Base-by-base conservation (phyloP, 2,113 vertebrate genomes). In the Columba livia region DNA sequence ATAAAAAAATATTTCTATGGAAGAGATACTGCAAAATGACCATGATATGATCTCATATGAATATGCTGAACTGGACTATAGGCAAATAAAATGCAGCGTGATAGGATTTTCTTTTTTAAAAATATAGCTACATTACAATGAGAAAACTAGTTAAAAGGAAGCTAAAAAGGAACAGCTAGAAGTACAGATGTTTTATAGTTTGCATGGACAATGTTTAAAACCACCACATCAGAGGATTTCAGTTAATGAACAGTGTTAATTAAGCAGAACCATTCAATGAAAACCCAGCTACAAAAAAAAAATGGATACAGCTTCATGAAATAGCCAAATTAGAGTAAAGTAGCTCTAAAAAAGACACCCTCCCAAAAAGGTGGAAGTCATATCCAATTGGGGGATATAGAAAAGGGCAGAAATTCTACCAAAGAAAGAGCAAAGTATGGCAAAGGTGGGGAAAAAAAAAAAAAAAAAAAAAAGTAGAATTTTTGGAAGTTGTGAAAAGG, bases 201-300 rank as follows among this genome's bases (percentile, higher is more conserved):
- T 10, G 13, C 58, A 78, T 2, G 2, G 56, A 78, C 86, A 96
- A 90, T 93, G 79, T 92, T 96, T 96, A 94, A 97, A 96, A 67
- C 64, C 67, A 86, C 95, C 94, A 97, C 95, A 96, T 96, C 92
- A 93, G 94, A 97, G 64, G 53, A 91, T 5, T 8, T 2, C 36
- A 95, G 85, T 70, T 94, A 95, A 94, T 82, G 67, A 88, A 92
- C 31, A 78, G 64, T 84, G 61, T 47, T 97, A 96, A 96, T 97
- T 95, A 77, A 90, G 88, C 67, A 73, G 90, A 92, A 85, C 47
- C n/a, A 92, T 93, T 94, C 67, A 93, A 62, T 66, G 72, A 94
- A 94, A 95, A 79, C 10, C 3, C 36, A 88, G 34, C 90, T 94
- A 71, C 64, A 92, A 78, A 95, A 95, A 93, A 36, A 13, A 81